These are phyloP conservation scores for Cassiopea xamachana DNA, from an alignment of 30 jellyfish, hydroid and myxozoan genomes.

Conservation along the genomic window DNA sequence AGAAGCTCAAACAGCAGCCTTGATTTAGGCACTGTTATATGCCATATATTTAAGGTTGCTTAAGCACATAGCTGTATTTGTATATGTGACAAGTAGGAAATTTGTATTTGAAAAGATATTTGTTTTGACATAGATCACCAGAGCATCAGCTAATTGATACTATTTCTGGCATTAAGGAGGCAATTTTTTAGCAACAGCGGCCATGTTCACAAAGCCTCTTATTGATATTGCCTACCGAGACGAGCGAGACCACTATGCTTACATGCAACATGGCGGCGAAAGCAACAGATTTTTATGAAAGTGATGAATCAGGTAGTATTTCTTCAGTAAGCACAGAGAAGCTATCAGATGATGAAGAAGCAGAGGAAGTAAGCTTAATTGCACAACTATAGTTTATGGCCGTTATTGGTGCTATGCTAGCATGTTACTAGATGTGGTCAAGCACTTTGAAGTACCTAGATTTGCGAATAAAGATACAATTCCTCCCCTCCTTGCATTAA, in stretches of 20 bases:
- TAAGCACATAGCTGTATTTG: too few species aligned
- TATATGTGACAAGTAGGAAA: too few species aligned
- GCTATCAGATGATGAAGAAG: not conserved
- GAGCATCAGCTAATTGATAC: too few species aligned
- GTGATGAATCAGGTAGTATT: not conserved
- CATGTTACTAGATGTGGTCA: not conserved
- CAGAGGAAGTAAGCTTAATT: not conserved
- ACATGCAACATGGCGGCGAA: not conserved
- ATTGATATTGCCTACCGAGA: not conserved
- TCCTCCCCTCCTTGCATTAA: too few species aligned
- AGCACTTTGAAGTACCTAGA: not conserved
- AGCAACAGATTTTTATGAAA: not conserved
- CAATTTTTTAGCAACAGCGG: too few species aligned
- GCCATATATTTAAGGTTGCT: too few species aligned
- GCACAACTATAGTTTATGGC: not conserved
- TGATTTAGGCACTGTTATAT: too few species aligned
- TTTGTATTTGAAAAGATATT: too few species aligned
- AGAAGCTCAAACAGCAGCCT: too few species aligned
- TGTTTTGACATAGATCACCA: too few species aligned
- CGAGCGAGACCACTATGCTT: not conserved
- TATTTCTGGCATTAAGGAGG: too few species aligned
- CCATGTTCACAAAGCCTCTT: not conserved
- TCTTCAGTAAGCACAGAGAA: not conserved
- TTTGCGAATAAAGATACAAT: too few species aligned
- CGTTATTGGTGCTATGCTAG: not conserved